phyloP scores from a whole-genome alignment of 1,140 invertebrate genomes.

The Harpegnathos saltator region DNA sequence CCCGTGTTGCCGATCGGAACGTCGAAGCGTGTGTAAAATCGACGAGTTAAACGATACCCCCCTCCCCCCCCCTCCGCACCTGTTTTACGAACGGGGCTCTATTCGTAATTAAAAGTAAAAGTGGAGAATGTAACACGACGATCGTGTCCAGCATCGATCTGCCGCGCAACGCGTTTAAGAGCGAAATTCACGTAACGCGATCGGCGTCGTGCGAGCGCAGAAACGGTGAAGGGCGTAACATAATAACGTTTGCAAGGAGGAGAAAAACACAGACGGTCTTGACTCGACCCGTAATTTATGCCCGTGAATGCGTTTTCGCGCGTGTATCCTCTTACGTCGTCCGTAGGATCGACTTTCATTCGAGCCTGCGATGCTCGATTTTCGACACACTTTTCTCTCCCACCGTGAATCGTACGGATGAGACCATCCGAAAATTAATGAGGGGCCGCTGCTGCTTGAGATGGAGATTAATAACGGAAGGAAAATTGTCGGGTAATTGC shows the following conservation, averaged over 20 bases:
- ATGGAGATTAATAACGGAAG: too few relatives aligned
- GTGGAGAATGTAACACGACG: conserved; percentile 12
- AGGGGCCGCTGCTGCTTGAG: background rate
- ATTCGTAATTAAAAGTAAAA: conserved; percentile 14
- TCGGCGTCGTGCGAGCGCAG: too few relatives aligned
- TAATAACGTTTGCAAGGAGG: conserved; percentile 25
- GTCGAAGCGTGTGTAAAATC: conserved; percentile 22
- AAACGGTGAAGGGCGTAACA: background rate
- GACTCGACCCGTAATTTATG: conserved; percentile 20
- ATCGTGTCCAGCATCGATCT: background rate
- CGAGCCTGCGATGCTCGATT: background rate
- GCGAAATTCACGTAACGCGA: conserved; percentile 1
- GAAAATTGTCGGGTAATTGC: too few relatives aligned
- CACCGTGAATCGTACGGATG: background rate
- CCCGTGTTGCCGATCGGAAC: background rate
- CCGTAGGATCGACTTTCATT: background rate
- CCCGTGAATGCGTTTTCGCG: conserved; percentile 38
- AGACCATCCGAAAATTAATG: background rate
- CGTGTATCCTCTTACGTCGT: conserved; percentile 51
- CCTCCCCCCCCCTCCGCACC: too few relatives aligned
- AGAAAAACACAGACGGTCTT: background rate
- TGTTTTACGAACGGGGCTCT: background rate
- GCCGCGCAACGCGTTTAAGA: background rate
- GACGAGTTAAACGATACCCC: conserved; percentile 25
- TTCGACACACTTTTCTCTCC: background rate